Conservation (phyloP, 92 coral and sea anemone genomes). For the Paramuricea clavata region DNA sequence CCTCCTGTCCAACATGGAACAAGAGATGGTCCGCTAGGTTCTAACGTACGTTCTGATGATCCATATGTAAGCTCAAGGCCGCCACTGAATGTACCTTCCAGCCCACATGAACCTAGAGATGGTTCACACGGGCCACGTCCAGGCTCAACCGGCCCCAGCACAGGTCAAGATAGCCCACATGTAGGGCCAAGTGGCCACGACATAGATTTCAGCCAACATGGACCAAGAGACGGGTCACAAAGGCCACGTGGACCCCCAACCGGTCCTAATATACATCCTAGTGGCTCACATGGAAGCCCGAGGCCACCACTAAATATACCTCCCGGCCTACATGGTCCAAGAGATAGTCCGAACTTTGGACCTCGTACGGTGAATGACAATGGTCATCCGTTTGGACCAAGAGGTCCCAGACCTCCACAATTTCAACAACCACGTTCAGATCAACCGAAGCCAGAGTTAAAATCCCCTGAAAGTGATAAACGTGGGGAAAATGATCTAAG, state of each 20-base stretch:
- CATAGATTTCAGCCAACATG: neutral
- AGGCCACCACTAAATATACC: neutral
- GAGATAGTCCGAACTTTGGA: constrained; percentile 10
- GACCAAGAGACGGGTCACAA: constrained; percentile 7
- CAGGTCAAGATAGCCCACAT: no score
- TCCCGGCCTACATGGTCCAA: neutral
- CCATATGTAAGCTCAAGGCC: neutral
- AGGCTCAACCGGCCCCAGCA: neutral
- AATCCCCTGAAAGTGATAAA: neutral
- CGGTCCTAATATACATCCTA: neutral
- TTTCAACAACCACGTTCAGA: constrained; percentile 17
- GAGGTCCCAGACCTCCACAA: constrained; percentile 41
- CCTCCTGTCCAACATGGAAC: neutral
- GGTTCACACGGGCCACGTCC: neutral
- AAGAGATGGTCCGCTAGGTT: neutral
- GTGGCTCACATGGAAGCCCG: neutral
- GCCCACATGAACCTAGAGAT: neutral
- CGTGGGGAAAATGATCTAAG: constrained; percentile 7
- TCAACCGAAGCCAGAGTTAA: neutral
- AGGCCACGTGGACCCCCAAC: neutral
- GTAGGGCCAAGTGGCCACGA: neutral
- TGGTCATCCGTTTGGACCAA: constrained; percentile 26
- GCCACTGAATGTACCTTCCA: neutral
- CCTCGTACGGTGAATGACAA: constrained; percentile 29
- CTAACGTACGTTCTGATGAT: neutral